A percentile compares a stretch with the other conserved stretches of the same genome.
phyloP scores from a whole-genome alignment of 2,797 vertebrate species.

The Morelia viridis region DNA sequence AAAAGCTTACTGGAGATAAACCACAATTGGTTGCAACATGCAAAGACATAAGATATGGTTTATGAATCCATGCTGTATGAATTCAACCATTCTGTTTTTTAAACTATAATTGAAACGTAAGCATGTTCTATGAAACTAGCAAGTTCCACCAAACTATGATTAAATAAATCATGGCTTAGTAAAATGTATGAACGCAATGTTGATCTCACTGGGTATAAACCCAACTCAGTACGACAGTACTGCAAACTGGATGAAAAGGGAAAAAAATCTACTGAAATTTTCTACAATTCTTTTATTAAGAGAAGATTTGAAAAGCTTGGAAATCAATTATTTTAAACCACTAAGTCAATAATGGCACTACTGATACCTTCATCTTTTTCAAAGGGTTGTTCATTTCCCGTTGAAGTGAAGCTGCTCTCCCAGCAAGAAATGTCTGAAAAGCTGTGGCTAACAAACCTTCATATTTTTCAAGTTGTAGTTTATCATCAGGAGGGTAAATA shows the following conservation, averaged over 20 bases:
- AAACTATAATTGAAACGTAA: not conserved
- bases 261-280: not conserved
- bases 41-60: not conserved
- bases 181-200: not conserved
- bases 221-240: not conserved
- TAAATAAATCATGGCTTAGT: not conserved
- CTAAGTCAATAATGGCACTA: conserved; percentile 19
- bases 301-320: conserved; percentile 4
- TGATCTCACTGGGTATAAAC: not conserved
- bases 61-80: not conserved
- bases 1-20: not conserved
- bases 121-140: not conserved
- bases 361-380: conserved; percentile 96
- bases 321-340: not conserved
- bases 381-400: conserved; percentile 98
- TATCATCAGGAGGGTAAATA: conserved; percentile 99
- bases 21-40: not conserved
- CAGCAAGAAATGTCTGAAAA: conserved; percentile 98
- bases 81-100: not conserved
- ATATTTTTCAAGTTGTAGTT: conserved; percentile 96
- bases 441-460: conserved; percentile 92
- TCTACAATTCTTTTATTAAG: not conserved
- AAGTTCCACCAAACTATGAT: not conserved
- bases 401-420: conserved; percentile 96
- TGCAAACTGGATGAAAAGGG: not conserved